Evolutionary conservation across 2,888 invertebrate genomes (phyloP), one percentile per base, ranked within the genome.

Genomic region (Microplitis deprimator): DNA sequence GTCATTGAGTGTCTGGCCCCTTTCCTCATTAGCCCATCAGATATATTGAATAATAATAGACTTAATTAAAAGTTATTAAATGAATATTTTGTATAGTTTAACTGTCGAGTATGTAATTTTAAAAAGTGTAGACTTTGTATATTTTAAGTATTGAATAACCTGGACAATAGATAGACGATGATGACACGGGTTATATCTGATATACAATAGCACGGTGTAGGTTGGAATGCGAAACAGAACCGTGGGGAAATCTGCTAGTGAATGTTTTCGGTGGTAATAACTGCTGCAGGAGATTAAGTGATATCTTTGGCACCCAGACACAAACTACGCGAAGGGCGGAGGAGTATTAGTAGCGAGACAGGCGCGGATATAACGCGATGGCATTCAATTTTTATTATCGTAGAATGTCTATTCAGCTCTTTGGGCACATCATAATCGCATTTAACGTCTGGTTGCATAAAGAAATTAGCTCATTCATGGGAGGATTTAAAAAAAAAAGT

Each of bases 401-500:
- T 78, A 75, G 61, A 77, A 73, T 75, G 67, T 77, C 78, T 77
- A 78, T 80, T 80, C 77, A 80, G 41, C 41, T 77, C 60, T 8
- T n/a, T 69, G 77, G 79, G 79, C 79, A 82, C 82, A 79, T 82
- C 82, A 82, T 87, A 87, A 87, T 87, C 87, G 84, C 82, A 80
- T 87, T 87, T 85, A 82, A 84, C 84, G 85, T 84, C 81, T 81
- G 83, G 82, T 61, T 81, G 85, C 83, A 83, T 83, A 83, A 82
- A 83, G 83, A 86, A 87, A 87, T 87, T 85, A 87, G 83, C 83
- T 83, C 83, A 83, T 84, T 84, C 84, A 81, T 74, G 10, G 50
- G 5, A 81, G 83, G 81, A 83, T 83, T 82, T 84, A 80, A 85
- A 86, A 86, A 78, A 50, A 50, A 50, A 50, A 50, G 50, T 50